Evolutionary conservation across 2,888 invertebrate species (phyloP).

Genomic region (Polyommatus iphigenia): DNA sequence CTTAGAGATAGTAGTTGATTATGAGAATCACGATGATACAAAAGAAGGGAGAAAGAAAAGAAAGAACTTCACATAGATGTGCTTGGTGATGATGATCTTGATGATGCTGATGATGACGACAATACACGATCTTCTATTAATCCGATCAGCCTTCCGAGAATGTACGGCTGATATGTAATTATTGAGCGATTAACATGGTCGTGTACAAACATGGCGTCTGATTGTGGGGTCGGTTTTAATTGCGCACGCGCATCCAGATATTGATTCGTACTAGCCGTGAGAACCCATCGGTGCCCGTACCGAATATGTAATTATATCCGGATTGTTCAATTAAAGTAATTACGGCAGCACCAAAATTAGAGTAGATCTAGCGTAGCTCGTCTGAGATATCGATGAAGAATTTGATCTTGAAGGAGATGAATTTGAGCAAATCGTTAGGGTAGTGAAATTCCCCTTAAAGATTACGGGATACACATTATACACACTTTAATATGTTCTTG

Average conservation of each 20-base stretch:
- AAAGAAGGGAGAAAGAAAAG: too few relatives aligned
- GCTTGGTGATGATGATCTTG: not conserved
- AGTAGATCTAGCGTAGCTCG: not conserved
- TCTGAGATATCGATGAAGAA: not conserved
- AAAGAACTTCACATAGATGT: too few relatives aligned
- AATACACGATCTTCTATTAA: slow-evolving; percentile 60
- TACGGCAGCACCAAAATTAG: not conserved
- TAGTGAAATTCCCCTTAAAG: not conserved
- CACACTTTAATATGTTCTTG: not conserved
- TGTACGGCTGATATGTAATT: slow-evolving; percentile 76
- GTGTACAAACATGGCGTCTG: slow-evolving; percentile 80
- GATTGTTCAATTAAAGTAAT: slow-evolving; percentile 14
- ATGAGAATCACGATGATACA: too few relatives aligned
- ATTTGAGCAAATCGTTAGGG: too few relatives aligned
- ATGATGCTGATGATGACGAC: not conserved
- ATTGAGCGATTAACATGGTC: slow-evolving; percentile 78
- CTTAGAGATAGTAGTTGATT: too few relatives aligned
- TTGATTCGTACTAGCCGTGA: slow-evolving; percentile 48
- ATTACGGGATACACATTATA: not conserved
- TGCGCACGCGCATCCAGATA: slow-evolving; percentile 77
- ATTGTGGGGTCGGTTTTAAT: slow-evolving; percentile 80
- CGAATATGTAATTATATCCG: slow-evolving; percentile 22
- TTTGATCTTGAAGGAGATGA: not conserved
- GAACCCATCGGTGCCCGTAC: slow-evolving; percentile 17
- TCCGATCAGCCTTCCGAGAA: slow-evolving; percentile 78